Percentiles rank a stretch among this genome's conserved stretches.
Conservation (phyloP, 2,797 vertebrate species). For the Selene dorsalis region DNA sequence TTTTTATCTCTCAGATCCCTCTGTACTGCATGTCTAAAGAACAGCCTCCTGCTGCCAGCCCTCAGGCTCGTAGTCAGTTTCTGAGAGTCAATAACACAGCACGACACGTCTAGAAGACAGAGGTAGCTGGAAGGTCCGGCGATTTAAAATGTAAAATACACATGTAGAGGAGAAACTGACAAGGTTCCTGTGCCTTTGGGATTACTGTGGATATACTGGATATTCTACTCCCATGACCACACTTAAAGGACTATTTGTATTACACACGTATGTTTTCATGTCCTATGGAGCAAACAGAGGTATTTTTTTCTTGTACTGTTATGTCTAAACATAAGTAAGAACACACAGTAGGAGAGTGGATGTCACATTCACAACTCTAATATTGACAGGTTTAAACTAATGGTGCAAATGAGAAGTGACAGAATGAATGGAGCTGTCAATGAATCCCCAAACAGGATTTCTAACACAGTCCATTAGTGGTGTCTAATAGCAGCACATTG, state of each 20-base stretch:
- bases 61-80: constrained; percentile 21
- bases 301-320: background rate
- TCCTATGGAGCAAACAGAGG: background rate
- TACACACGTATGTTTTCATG: background rate
- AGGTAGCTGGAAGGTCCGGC: background rate
- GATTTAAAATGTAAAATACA: constrained; percentile 14
- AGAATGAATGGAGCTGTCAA: constrained; percentile 27
- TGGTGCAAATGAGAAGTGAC: constrained; percentile 35
- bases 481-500: constrained; percentile 42
- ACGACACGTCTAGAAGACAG: background rate
- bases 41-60: constrained; percentile 30
- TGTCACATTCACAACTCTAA: background rate
- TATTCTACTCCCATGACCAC: background rate
- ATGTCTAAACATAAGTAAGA: background rate
- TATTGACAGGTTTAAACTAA: constrained; percentile 34
- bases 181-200: background rate
- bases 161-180: background rate
- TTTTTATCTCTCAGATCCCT: constrained; percentile 18
- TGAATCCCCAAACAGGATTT: constrained; percentile 25
- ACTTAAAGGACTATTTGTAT: background rate
- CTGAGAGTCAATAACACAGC: constrained; percentile 33
- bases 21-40: constrained; percentile 9
- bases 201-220: background rate
- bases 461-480: constrained; percentile 32
- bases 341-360: background rate